phyloP scores from a whole-genome alignment of 1,140 invertebrate genomes.

The Zeugodacus cucurbitae region DNA sequence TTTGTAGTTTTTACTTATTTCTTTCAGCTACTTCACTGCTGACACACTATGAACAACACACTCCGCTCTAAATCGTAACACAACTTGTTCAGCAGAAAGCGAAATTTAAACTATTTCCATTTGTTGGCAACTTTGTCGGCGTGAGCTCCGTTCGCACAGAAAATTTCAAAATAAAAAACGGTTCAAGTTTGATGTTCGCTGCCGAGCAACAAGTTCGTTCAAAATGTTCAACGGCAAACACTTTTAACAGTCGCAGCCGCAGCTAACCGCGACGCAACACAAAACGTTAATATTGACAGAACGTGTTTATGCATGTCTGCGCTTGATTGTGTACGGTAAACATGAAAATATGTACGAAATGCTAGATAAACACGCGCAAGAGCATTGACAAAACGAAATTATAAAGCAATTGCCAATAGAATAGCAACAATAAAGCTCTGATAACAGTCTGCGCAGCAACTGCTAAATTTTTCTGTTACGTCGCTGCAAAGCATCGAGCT shows the following conservation, averaged over 20 bases:
- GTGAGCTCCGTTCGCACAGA: constrained; percentile 40
- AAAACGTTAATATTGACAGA: background rate
- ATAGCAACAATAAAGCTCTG: background rate
- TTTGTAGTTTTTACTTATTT: constrained; percentile 22
- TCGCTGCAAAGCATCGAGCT: background rate
- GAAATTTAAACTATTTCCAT: constrained; percentile 51
- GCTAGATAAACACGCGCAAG: background rate
- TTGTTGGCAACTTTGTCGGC: constrained; percentile 34
- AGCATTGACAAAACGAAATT: background rate
- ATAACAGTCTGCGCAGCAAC: background rate
- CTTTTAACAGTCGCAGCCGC: background rate
- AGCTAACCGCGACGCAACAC: background rate
- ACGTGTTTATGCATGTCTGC: background rate
- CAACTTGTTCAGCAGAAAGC: constrained; percentile 58
- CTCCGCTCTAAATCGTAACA: constrained; percentile 44
- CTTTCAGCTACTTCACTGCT: constrained; percentile 39
- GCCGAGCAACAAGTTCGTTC: constrained; percentile 20
- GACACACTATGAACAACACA: constrained; percentile 30
- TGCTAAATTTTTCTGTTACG: background rate
- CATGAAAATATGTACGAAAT: no score
- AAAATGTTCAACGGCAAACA: background rate
- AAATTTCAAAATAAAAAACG: background rate
- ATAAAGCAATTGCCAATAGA: background rate
- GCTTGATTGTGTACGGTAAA: background rate
- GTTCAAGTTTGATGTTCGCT: no score